Evolutionary conservation across 2,113 vertebrate genomes (phyloP).

Genomic region (Rhabdornis inornatus): DNA sequence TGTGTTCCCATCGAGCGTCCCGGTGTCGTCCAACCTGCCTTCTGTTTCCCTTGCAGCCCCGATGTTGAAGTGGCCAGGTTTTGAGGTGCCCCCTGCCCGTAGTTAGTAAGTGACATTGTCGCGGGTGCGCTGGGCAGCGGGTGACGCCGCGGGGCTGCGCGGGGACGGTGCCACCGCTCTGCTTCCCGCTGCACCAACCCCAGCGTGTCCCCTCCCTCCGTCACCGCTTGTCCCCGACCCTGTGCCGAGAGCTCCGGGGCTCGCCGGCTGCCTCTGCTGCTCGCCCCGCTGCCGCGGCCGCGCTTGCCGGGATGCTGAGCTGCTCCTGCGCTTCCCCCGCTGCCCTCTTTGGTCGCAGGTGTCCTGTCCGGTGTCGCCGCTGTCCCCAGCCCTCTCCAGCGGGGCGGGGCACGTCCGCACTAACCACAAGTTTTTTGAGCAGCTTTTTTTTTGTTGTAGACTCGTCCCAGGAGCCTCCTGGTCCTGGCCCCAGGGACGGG

Average conservation of each 20-base stretch:
- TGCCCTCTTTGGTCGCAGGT: slow-evolving; percentile 2
- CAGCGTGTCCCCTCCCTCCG: background rate
- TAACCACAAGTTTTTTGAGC: slow-evolving; percentile 24
- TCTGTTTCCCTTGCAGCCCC: slow-evolving; percentile 90
- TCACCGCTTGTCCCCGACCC: background rate
- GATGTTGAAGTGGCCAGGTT: slow-evolving; percentile 87
- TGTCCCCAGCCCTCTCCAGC: background rate
- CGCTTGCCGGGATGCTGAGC: background rate
- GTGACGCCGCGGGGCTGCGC: background rate
- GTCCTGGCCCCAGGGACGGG: background rate
- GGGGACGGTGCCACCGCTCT: background rate
- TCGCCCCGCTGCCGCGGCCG: background rate
- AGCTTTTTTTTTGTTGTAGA: slow-evolving; percentile 34
- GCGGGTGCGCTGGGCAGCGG: slow-evolving; percentile 35
- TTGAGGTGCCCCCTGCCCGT: slow-evolving; percentile 81
- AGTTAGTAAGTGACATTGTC: slow-evolving; percentile 86
- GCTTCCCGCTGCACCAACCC: background rate
- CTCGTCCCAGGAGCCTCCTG: background rate
- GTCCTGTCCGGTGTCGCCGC: background rate
- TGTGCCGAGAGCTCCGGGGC: background rate
- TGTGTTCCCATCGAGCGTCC: background rate
- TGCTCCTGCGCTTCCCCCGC: background rate
- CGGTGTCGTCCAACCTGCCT: slow-evolving; percentile 43
- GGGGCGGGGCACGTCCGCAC: background rate
- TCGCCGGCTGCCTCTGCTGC: background rate